Evolutionary conservation across 2,113 vertebrate genomes (phyloP).

Genomic region (Halichoeres trimaculatus): DNA sequence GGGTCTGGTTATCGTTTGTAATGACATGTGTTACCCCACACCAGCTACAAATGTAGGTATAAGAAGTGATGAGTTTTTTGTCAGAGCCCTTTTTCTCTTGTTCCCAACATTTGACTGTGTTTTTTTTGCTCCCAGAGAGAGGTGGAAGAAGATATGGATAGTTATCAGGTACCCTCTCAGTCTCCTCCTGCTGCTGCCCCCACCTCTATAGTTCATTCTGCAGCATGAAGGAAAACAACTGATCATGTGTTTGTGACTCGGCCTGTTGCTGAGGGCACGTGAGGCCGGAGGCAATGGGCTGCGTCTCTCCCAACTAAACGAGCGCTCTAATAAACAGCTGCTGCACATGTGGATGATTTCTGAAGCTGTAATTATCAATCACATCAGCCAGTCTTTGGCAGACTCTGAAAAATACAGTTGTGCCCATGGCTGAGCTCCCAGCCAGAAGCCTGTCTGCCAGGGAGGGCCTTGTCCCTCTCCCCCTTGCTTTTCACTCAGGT

Average conservation of each 20-base stretch:
- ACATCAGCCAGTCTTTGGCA: slow-evolving; percentile 46
- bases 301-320: slow-evolving; percentile 45
- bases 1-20: background rate
- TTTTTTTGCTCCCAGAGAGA: slow-evolving; percentile 95
- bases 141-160: slow-evolving; percentile 99
- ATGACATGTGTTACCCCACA: background rate
- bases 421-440: slow-evolving; percentile 46
- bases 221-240: slow-evolving; percentile 90
- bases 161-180: slow-evolving; percentile 94
- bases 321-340: slow-evolving; percentile 65
- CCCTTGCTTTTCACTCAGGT: slow-evolving; percentile 41
- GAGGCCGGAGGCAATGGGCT: slow-evolving; percentile 40
- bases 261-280: slow-evolving; percentile 57
- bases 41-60: background rate
- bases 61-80: slow-evolving; percentile 18
- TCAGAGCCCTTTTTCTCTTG: slow-evolving; percentile 18
- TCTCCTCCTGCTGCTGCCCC: slow-evolving; percentile 82
- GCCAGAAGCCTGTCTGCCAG: slow-evolving; percentile 44
- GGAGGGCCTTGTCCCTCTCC: slow-evolving; percentile 28
- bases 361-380: slow-evolving; percentile 54
- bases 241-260: slow-evolving; percentile 62
- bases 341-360: slow-evolving; percentile 54
- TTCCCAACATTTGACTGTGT: slow-evolving; percentile 86
- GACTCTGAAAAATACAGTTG: slow-evolving; percentile 39
- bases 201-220: slow-evolving; percentile 80